phyloP scores from a whole-genome alignment of 2,888 invertebrate species.

The Cerastis leucographa region DNA sequence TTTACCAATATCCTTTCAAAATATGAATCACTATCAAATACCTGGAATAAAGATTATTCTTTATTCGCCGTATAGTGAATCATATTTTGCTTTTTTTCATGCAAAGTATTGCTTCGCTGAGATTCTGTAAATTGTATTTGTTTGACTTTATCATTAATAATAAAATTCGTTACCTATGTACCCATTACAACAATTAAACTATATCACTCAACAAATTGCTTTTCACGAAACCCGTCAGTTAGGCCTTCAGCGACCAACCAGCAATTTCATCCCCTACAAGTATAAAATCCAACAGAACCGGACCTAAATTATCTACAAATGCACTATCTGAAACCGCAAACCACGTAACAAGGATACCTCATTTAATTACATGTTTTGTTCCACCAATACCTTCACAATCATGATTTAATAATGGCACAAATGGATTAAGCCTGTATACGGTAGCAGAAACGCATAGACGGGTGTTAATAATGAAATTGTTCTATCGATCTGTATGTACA shows the following conservation, averaged over 20 bases:
- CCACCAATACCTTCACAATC: slow-evolving; percentile 69
- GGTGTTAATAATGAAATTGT: slow-evolving; percentile 75
- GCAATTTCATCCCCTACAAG: slow-evolving; percentile 8
- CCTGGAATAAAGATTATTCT: background rate
- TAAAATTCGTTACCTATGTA: too few relatives aligned
- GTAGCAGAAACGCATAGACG: slow-evolving; percentile 59
- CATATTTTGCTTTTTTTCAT: too few relatives aligned
- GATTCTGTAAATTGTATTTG: background rate
- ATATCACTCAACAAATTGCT: slow-evolving; percentile 2
- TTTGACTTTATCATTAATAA: too few relatives aligned
- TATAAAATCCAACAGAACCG: slow-evolving; percentile 41
- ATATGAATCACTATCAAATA: slow-evolving; percentile 7
- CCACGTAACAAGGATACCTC: slow-evolving; percentile 71
- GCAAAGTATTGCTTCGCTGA: background rate
- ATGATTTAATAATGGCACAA: slow-evolving; percentile 82
- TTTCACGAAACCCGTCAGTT: slow-evolving; percentile 27
- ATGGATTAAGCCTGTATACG: slow-evolving; percentile 78
- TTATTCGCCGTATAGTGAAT: too few relatives aligned
- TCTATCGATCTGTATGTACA: slow-evolving; percentile 43
- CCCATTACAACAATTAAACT: too few relatives aligned
- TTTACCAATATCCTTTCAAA: background rate
- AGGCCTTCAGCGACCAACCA: slow-evolving; percentile 14
- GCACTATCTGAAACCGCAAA: slow-evolving; percentile 55
- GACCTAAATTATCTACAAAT: slow-evolving; percentile 46
- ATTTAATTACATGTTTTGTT: slow-evolving; percentile 74